Conservation (phyloP, 2,113 vertebrate genomes). For the Mus spicilegus region DNA sequence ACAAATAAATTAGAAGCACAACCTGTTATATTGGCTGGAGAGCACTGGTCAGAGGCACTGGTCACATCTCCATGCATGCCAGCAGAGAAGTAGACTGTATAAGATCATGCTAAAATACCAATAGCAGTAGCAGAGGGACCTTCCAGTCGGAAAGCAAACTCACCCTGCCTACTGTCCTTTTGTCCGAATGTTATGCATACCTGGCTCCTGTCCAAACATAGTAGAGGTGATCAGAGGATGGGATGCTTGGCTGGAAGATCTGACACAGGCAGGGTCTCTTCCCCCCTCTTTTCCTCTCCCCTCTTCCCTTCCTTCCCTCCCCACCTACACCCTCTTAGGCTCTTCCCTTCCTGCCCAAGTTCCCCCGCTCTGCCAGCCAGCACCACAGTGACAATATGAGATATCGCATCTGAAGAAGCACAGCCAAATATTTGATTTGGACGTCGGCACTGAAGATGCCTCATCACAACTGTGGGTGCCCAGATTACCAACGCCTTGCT, state of each 20-base stretch:
- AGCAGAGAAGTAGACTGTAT: not conserved
- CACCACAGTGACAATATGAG: slow-evolving; percentile 66
- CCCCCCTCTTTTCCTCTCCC: not conserved
- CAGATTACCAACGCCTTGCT: slow-evolving; percentile 80
- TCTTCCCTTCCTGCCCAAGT: not conserved
- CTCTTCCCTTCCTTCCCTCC: not conserved
- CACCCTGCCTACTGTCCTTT: not conserved
- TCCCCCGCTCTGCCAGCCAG: slow-evolving; percentile 47
- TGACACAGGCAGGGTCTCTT: not conserved
- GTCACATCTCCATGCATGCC: not conserved
- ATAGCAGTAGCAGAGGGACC: not conserved
- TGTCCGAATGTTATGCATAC: not conserved
- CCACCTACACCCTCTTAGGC: not conserved
- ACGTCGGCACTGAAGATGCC: slow-evolving; percentile 74
- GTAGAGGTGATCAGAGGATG: not conserved
- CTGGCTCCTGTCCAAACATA: slow-evolving; percentile 52
- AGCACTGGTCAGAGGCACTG: not conserved
- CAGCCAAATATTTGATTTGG: slow-evolving; percentile 83
- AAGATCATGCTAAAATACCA: not conserved
- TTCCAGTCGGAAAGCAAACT: not conserved
- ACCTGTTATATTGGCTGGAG: not conserved
- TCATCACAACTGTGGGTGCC: slow-evolving; percentile 74
- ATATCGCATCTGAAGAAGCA: slow-evolving; percentile 72
- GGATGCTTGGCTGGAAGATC: fast-evolving
- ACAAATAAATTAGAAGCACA: not conserved